Base-by-base conservation (phyloP, 2,797 vertebrate species). In the Pseudocheirus occidentalis region DNA sequence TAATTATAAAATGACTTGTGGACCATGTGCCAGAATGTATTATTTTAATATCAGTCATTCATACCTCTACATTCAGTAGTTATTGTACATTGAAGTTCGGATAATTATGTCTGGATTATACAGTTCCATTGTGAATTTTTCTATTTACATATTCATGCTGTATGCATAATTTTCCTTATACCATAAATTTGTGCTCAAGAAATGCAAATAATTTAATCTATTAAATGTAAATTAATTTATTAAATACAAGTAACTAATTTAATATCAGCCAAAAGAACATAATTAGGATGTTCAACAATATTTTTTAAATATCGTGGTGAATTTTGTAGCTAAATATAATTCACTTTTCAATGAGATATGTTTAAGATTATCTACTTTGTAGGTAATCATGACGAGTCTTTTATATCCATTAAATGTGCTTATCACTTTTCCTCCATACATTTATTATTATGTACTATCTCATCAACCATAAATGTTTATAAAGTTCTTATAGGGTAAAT, bases 131-230 rank as follows among this genome's bases (percentile, higher is more conserved):
- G 91, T 81, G 95, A 56, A 90, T 95, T 95, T 66, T 96, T 95
- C 28, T 10, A 3, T 93, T 95, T 97, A 92, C 62, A 28, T 18
- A 95, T n/a, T 66, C 9, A 0, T 89, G 16, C 94, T 90, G 53
- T 0, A 89, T 21, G 59, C 10, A 50, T 89, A 31, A 56, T 92
- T 91, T 53, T 54, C 12, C 24, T 53, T 93, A 91, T 95, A 66
- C 40, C 34, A 28, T 66, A 34, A 95, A 7, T 73, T 94, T 94
- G 81, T 97, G 92, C 81, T 94, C 96, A 55, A 95, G 57, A 95
- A 96, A 96, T 90, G 7, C 34, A 93, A 66, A 54, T 12, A 12
- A 54, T 12, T 54, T 54, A 54, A 10, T 54, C 12, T 54, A 54
- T 54, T 54, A 54, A 54, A 54, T 54, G 53, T 10, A 54, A 54